Evolutionary conservation across 2,113 vertebrate species (phyloP), one percentile per base, ranked within the genome.

Genomic region (Rhinichthys klamathensis): DNA sequence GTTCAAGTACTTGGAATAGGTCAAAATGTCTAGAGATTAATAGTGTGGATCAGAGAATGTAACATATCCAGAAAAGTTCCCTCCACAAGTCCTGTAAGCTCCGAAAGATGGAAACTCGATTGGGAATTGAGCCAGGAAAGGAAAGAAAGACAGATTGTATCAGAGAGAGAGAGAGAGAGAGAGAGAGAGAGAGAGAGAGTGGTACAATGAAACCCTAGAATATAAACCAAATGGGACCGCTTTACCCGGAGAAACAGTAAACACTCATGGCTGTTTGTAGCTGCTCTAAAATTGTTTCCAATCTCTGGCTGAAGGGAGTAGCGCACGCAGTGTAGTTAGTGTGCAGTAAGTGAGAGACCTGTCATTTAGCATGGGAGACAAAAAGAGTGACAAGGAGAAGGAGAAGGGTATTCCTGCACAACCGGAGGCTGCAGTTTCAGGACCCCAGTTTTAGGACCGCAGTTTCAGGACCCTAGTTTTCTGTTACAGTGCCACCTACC

Each of bases 51-150:
- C 88, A 89, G 87, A 88, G 90, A 88, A 90, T 92, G 90, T 93
- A 92, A 92, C 89, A 93, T 89, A 58, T 93, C 90, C 89, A 88
- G 77, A 88, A 89, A 89, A 86, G 86, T 92, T 93, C 89, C 90
- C 92, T 92, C 92, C 93, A 90, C 88, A 88, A 87, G 88, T 89
- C 90, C 86, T 81, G 44, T 93, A 92, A 93, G 90, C 94, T 90
- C 91, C 92, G 93, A 94, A 94, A 93, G 90, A 93, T 93, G 90
- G 92, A 93, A 90, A 90, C 93, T 90, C 92, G 86, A 25, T 51
- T 70, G 92, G 89, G 93, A 91, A 91, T 93, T 86, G 65, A 95
- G 92, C 87, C 92, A 94, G 87, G 84, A 86, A 84, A 90, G 90
- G 90, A 77, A 90, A 25, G 44, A 84, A 41, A 69, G 54, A 80